These are phyloP conservation scores for Drosophila micromelanica DNA, from an alignment of 1,140 invertebrate species.

Conservation along the genomic window DNA sequence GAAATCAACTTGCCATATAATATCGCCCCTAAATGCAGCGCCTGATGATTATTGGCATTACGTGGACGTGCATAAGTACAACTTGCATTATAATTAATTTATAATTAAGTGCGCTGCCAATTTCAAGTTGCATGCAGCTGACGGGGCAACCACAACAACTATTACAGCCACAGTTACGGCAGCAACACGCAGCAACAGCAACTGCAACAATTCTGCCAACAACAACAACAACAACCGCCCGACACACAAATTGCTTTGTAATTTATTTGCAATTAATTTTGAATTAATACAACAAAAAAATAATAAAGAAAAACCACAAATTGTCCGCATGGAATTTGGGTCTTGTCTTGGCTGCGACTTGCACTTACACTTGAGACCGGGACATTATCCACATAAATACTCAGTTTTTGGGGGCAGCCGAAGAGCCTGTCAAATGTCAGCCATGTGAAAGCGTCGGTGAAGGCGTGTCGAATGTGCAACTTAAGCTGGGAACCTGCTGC, in stretches of 20 bases:
- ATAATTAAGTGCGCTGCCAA: constrained; percentile 77
- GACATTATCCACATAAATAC: constrained; percentile 42
- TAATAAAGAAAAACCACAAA: constrained; percentile 51
- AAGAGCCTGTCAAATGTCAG: constrained; percentile 47
- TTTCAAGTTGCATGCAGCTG: constrained; percentile 80
- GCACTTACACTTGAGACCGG: constrained; percentile 35
- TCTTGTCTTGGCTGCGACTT: constrained; percentile 48
- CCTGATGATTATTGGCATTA: constrained; percentile 77
- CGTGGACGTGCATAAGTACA: constrained; percentile 72
- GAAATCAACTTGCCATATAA: constrained; percentile 67
- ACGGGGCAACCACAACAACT: constrained; percentile 39
- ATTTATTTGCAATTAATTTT: constrained; percentile 83
- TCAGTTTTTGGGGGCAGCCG: constrained; percentile 19
- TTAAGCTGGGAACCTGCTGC: constrained; percentile 23
- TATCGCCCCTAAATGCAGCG: constrained; percentile 43
- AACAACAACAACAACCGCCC: constrained; percentile 37
- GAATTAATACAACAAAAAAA: constrained; percentile 66
- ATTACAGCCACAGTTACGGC: not conserved
- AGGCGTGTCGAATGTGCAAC: constrained; percentile 42
- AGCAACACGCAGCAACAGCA: constrained; percentile 6
- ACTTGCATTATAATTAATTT: constrained; percentile 80
- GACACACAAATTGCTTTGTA: constrained; percentile 81
- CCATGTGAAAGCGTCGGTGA: constrained; percentile 43
- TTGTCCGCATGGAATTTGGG: constrained; percentile 63
- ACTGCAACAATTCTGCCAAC: constrained; percentile 14